phyloP scores from a whole-genome alignment of 2,113 vertebrate species.

The Chlamydotis undulata region DNA sequence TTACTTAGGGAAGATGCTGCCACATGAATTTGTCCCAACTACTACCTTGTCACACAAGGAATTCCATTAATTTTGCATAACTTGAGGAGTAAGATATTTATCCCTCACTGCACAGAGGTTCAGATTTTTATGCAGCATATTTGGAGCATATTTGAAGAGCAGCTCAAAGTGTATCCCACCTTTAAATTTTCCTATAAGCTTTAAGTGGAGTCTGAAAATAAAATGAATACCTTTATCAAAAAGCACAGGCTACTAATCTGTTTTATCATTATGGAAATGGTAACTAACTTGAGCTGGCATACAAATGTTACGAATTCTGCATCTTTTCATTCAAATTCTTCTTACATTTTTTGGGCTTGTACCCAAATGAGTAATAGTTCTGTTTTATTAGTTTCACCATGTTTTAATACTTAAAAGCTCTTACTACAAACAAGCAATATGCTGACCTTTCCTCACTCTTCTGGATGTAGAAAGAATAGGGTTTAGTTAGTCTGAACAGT shows the following conservation, averaged over 20 bases:
- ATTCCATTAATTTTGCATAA: background rate
- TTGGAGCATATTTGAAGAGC: background rate
- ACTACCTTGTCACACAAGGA: background rate
- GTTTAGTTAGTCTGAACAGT: background rate
- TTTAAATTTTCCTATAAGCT: background rate
- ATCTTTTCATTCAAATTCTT: background rate
- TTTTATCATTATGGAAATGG: background rate
- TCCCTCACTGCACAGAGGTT: background rate
- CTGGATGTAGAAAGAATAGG: background rate
- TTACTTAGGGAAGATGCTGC: background rate
- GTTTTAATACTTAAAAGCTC: slow-evolving; percentile 12
- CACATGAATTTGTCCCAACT: background rate
- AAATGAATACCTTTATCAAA: background rate
- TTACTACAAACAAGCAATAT: background rate
- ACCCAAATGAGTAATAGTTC: background rate
- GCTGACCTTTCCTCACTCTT: background rate
- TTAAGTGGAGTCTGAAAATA: background rate
- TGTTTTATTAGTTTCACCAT: background rate
- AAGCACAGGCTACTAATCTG: background rate
- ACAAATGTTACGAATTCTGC: background rate
- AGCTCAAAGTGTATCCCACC: background rate
- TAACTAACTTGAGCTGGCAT: background rate
- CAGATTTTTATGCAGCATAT: background rate
- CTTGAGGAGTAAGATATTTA: background rate
- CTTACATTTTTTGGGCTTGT: background rate